Conservation (phyloP, 2,797 vertebrate genomes). For the Sternotherus odoratus region DNA sequence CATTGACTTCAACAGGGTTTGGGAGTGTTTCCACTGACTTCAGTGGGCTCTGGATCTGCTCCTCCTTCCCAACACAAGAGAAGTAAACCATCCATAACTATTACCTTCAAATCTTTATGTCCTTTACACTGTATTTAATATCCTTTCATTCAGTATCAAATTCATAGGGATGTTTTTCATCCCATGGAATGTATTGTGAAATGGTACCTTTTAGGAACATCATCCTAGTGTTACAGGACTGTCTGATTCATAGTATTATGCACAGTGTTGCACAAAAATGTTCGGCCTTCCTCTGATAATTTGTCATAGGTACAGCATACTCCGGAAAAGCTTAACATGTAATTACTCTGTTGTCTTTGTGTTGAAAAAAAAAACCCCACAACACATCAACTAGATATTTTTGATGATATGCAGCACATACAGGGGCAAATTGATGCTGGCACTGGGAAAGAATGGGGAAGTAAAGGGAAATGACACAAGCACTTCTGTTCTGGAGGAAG, state of each 20-base stretch:
- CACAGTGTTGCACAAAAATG: background rate
- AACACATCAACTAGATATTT: background rate
- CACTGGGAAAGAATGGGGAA: background rate
- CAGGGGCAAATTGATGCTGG: background rate
- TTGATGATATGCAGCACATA: background rate
- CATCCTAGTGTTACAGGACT: background rate
- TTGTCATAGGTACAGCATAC: background rate
- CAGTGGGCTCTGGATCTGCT: background rate
- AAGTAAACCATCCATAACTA: background rate
- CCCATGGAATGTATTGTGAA: rapidly evolving
- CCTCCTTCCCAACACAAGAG: background rate
- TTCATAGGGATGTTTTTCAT: background rate
- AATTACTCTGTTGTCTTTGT: background rate
- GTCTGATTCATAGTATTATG: background rate
- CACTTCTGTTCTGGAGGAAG: background rate
- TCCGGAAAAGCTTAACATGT: background rate
- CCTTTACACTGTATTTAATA: background rate
- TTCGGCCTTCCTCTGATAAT: background rate
- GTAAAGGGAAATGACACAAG: background rate
- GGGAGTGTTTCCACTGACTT: background rate
- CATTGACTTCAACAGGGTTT: too few species aligned
- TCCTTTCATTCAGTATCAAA: background rate
- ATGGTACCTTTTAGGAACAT: background rate
- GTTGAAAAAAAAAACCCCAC: too few species aligned
- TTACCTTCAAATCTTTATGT: rapidly evolving